phyloP scores from a whole-genome alignment of 2,888 invertebrate genomes.

The Clusia tigrina region DNA sequence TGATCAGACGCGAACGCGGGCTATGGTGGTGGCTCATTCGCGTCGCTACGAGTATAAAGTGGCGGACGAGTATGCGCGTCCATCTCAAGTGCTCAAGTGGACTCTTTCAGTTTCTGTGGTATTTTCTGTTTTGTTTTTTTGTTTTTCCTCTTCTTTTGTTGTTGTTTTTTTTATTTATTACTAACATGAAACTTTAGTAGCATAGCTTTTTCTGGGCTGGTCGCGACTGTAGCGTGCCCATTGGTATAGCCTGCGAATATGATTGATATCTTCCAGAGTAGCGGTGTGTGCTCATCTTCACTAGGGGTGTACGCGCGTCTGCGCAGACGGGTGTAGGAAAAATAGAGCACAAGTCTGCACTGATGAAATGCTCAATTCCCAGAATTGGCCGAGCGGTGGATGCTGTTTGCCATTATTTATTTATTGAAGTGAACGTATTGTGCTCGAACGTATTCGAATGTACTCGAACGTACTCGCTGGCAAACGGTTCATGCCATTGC shows the following conservation, averaged over 20 bases:
- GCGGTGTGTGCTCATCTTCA: constrained; percentile 50
- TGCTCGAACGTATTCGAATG: too few relatives aligned
- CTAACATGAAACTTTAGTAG: too few relatives aligned
- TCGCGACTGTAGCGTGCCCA: too few relatives aligned
- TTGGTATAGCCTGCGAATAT: constrained; percentile 44
- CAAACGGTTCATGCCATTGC: constrained; percentile 25
- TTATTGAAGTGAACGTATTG: too few relatives aligned
- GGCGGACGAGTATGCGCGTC: not conserved
- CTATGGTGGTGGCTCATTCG: constrained; percentile 30
- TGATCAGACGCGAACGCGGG: constrained; percentile 45
- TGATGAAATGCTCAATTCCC: constrained; percentile 58
- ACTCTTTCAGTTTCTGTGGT: too few relatives aligned
- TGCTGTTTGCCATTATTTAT: not conserved
- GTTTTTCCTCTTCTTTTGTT: too few relatives aligned
- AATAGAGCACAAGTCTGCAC: constrained; percentile 61
- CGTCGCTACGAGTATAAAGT: constrained; percentile 6
- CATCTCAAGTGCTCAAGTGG: too few relatives aligned
- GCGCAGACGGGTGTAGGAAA: constrained; percentile 38
- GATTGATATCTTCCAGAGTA: constrained; percentile 55
- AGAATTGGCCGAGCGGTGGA: constrained; percentile 32
- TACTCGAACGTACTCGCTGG: constrained; percentile 3
- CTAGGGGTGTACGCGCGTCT: constrained; percentile 31
- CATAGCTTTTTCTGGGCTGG: too few relatives aligned
- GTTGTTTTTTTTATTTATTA: too few relatives aligned
- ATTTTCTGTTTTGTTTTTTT: too few relatives aligned